Evolutionary conservation across 2,797 vertebrate genomes (phyloP), one percentile per base, ranked within the genome.

Genomic region (Zenarchopterus dispar): DNA sequence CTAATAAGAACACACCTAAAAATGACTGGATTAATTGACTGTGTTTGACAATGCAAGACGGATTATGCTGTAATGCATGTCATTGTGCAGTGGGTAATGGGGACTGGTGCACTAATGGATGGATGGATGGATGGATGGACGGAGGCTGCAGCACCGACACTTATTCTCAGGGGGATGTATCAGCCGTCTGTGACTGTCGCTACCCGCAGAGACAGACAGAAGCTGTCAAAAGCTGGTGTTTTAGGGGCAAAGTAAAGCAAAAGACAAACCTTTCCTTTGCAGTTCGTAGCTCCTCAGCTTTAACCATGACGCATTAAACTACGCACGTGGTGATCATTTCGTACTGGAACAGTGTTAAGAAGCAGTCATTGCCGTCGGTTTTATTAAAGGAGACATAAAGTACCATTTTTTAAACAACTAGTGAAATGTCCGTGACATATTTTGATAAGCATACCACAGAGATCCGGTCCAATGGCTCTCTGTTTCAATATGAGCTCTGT

Each of bases 21-120:
- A 80, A 10, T 62, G 77, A 77, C 80, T 80, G 17, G 59, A 73
- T 62, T 80, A 80, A 87, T 87, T 78, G 63, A 39, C 53, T 26
- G 42, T 44, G 67, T 66, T 72, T 18, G 39, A 52, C 59, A 73
- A 8, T 49, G 68, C 59, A 42, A 62, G 70, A 81, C 44, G 8
- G 76, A 86, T 82, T 62, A 75, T 67, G 43, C 11, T 3, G 47
- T 9, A 72, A 82, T 58, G 75, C 52, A 17, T 71, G 67, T 73
- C 82, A 64, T 57, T 19, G 59, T 61, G 75, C 50, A 44, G 60
- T 62, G 69, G 73, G 77, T 75, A 36, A 68, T 15, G 56, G 43
- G 52, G 74, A 79, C 65, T 41, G 56, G 19, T 56, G 62, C 72
- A 0, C 59, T 74, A 78, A 86, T 66, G 75, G 71, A 84, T 70